A percentile compares a stretch with the other conserved stretches of the same genome.
Evolutionary conservation across 2,797 vertebrate species (phyloP).

Genomic region (Lycodopsis pacificus): DNA sequence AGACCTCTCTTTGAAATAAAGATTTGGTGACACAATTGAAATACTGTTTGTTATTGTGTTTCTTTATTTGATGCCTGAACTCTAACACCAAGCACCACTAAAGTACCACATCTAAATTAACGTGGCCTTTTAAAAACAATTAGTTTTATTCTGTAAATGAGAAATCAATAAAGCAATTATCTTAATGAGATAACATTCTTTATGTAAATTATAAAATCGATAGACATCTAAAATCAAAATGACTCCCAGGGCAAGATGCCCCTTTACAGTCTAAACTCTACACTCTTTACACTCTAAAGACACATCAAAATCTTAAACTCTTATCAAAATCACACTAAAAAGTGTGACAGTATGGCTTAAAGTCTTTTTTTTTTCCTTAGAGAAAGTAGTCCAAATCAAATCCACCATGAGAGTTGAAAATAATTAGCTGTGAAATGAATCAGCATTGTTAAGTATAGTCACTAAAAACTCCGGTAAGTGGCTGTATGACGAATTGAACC

Average conservation of each 20-base stretch:
- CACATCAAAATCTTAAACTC: too few relatives aligned
- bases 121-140: background rate
- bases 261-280: too few relatives aligned
- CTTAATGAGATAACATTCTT: background rate
- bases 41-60: background rate
- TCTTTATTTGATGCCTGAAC: background rate
- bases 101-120: background rate
- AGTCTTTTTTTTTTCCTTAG: background rate
- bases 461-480: slow-evolving; percentile 19
- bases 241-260: background rate
- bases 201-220: slow-evolving; percentile 18
- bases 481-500: slow-evolving; percentile 30
- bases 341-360: background rate
- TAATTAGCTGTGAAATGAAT: slow-evolving; percentile 54
- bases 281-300: too few relatives aligned
- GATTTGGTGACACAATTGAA: background rate
- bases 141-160: slow-evolving; percentile 4
- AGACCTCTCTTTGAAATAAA: background rate
- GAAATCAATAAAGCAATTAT: slow-evolving; percentile 22
- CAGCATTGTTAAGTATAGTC: slow-evolving; percentile 40
- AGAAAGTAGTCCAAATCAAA: slow-evolving; percentile 4
- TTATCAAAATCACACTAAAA: background rate
- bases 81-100: background rate
- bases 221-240: background rate
- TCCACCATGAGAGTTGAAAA: slow-evolving; percentile 24